Evolutionary conservation across 2,888 invertebrate genomes (phyloP), one percentile per base, ranked within the genome.

Genomic region (Spodoptera picta): DNA sequence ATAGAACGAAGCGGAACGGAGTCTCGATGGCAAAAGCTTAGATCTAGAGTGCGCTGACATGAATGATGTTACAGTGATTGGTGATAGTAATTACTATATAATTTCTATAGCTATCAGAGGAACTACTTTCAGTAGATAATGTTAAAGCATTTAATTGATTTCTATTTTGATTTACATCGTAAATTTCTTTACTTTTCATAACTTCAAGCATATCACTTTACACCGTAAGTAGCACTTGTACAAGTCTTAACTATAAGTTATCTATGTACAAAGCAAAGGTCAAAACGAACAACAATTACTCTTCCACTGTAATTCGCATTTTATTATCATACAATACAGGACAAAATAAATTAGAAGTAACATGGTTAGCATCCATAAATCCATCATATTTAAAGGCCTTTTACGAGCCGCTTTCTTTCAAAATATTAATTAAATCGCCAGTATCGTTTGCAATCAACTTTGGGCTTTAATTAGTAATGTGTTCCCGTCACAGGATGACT

Each of bases 381-480:
- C 84, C 71, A 82, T 84, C 81, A 81, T 11, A 45, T 75, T 86
- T 83, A 87, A 80, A 69, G 72, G 78, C 53, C 46, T 83, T 88
- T 89, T 85, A 87, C 81, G 80, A 80, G 69, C 75, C 75, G 68
- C 65, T 67, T 78, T 73, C 68, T 76, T 78, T 75, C 82, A 84
- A 85, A 87, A 87, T 70, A 87, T 87, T 88, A 90, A 91, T 90
- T 87, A 85, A 87, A 87, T 74, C 75, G 77, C 79, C 81, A 74
- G 80, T 84, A 81, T 82, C 77, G 76, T 74, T 83, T 73, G 84
- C 85, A 84, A 87, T 88, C 86, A 84, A 85, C 81, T 86, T 82
- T 82, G 77, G 82, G 71, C 72, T 87, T 89, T 88, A 90, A 90
- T 91, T 88, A 90, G 88, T 88, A 84, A 89, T 87, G 82, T 87